phyloP scores from a whole-genome alignment of 2,888 invertebrate species.

The Cerceris rybyensis region DNA sequence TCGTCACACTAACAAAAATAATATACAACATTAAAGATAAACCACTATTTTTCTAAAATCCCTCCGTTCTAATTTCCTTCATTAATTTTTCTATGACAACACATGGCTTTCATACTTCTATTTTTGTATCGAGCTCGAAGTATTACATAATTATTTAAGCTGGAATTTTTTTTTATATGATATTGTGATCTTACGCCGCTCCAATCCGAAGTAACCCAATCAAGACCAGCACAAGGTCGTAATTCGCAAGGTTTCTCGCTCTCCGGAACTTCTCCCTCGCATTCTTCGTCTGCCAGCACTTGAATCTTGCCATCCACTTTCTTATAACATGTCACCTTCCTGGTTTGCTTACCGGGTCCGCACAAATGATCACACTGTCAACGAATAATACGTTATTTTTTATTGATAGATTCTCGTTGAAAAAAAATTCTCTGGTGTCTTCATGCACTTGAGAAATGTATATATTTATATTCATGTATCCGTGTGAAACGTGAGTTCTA shows the following conservation, averaged over 20 bases:
- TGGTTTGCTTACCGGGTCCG: constrained; percentile 92
- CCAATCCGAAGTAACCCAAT: constrained; percentile 95
- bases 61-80: too few relatives aligned
- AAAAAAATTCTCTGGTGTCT: background rate
- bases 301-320: constrained; percentile 86
- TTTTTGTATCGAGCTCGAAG: too few relatives aligned
- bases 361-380: constrained; percentile 93
- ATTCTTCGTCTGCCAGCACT: constrained; percentile 86
- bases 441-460: background rate
- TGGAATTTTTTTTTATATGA: background rate
- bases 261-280: constrained; percentile 88
- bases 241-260: constrained; percentile 88
- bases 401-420: background rate
- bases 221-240: constrained; percentile 94
- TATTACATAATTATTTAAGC: too few relatives aligned
- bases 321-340: constrained; percentile 91
- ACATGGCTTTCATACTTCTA: too few relatives aligned
- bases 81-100: too few relatives aligned
- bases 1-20: constrained; percentile 86
- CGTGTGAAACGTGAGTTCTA: too few relatives aligned
- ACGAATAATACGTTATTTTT: constrained; percentile 1
- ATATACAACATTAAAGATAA: background rate
- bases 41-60: too few relatives aligned
- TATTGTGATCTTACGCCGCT: constrained; percentile 87
- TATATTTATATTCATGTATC: background rate